Evolutionary conservation across 1,140 invertebrate species (phyloP), one percentile per base, ranked within the genome.

Genomic region (Hycleus phaleratus): DNA sequence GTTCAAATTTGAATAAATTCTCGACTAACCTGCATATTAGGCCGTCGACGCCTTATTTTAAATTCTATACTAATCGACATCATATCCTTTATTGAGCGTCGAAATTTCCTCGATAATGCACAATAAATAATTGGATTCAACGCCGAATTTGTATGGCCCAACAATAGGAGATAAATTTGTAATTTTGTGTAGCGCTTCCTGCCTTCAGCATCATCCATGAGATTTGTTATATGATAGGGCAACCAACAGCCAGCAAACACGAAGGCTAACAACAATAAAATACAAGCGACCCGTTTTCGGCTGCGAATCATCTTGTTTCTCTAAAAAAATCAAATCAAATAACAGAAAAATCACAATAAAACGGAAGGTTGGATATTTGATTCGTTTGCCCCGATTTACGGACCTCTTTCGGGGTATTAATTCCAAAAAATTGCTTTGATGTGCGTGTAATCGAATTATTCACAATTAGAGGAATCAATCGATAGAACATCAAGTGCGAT

Each of bases 61-160:
- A 64, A 68, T 26, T 56, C 56, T 10, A 66, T 62, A 11, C 60
- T 65, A 7, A 54, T 70, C 55, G 78, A 78, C 0, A 87, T 69
- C 11, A 85, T 71, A 61, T 82, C 79, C 18, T 76, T 74, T 2
- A 82, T 77, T 40, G 84, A 87, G 43, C 83, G 80, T 66, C 91
- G 81, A 71, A 95, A 93, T 72, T 90, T 91, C 40, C 85, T 82
- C 25, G 89, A 92, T 81, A 93, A 89, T 64, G 91, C 82, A 68
- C 90, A 92, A 72, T 94, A 94, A 4, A 95, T 84, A 44, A 94
- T 82, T 0, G 92, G 92, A 73, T 95, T 94, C 61, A 93, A 82
- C 26, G 89, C 90, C 6, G 87, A 90, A 73, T 92, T 92, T 2
- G 84, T 81, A 67, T 91, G 88, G 59, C 87, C 81, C 50, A 82